phyloP scores from a whole-genome alignment of 2,113 vertebrate species.

The Melanostigma gelatinosum region DNA sequence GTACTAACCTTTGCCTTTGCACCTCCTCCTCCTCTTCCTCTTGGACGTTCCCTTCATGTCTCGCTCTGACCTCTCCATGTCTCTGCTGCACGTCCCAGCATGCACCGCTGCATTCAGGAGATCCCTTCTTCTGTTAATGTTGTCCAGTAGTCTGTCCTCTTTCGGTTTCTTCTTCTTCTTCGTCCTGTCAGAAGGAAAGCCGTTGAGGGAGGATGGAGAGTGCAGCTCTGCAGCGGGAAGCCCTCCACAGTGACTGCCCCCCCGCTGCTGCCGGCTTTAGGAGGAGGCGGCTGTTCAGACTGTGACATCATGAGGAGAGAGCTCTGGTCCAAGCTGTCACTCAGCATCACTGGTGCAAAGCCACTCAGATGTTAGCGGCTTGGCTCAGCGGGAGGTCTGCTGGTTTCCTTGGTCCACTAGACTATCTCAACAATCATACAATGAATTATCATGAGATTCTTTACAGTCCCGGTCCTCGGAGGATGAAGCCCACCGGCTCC shows the following conservation, averaged over 20 bases:
- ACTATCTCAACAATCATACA: not conserved
- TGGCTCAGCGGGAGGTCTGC: not conserved
- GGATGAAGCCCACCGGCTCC: not conserved
- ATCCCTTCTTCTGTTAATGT: not conserved
- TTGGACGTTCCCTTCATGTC: slow-evolving; percentile 36
- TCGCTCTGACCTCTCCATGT: slow-evolving; percentile 43
- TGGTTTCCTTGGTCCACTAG: not conserved
- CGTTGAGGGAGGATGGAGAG: not conserved
- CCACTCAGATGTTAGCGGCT: not conserved
- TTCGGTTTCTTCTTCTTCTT: not conserved
- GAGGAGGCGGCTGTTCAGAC: slow-evolving; percentile 33
- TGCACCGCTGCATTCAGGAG: slow-evolving; percentile 7
- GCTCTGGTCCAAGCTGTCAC: slow-evolving; percentile 12
- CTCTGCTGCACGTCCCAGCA: slow-evolving; percentile 26
- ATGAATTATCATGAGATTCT: not conserved
- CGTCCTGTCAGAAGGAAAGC: not conserved
- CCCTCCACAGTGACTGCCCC: slow-evolving; percentile 17
- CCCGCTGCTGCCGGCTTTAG: slow-evolving; percentile 38
- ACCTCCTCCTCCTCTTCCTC: slow-evolving; percentile 70
- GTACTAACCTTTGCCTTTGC: slow-evolving; percentile 62
- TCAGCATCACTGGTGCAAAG: slow-evolving; percentile 15
- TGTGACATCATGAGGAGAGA: slow-evolving; percentile 64
- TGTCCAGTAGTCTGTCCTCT: not conserved
- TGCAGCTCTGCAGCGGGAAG: slow-evolving; percentile 42
- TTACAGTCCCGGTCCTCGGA: not conserved